Base-by-base conservation (phyloP, 2,888 invertebrate species). In the Euphydryas editha region DNA sequence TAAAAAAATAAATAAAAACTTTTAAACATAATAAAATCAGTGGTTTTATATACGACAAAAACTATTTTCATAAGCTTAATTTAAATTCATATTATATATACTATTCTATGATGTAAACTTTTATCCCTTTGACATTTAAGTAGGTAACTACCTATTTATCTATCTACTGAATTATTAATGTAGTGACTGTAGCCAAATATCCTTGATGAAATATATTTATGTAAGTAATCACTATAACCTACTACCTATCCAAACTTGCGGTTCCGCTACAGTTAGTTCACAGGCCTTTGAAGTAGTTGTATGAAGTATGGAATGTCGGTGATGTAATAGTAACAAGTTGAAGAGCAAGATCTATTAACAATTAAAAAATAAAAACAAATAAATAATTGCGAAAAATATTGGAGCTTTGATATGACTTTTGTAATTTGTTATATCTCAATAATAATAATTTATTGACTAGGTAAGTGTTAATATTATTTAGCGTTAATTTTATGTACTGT, bases 221-320 rank as follows among this genome's bases (percentile, higher is more conserved):
- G 61, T 67, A 62, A 30, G 55, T 67, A 70, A 67, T 69, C 62
- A 67, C 64, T 69, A 67, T 64, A 67, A 67, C 61, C n/a, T 67
- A 67, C 55, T 59, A 62, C 49, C 64, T 67, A 65, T 66, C 69
- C 64, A 51, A 70, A 49, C 59, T 62, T 44, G 67, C 64, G 20
- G 69, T 69, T 69, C 61, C 67, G 69, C 64, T 67, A 62, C 59
- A 68, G 42, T 68, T 68, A 51, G 59, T 67, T 65, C 39, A 56
- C 56, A 54, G 46, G 44, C 62, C 58, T 67, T 64, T 67, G 55
- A 63, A 63, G 58, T 58, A 49, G 36, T 62, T 59, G 49, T 64
- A 39, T 64, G 63, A 58, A 64, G 59, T 54, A 59, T 42, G 49
- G 63, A 60, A 65, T 56, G 59, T 55, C 24, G 17, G 21, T 65